These are phyloP conservation scores for Polyploca ridens DNA, from an alignment of 2,888 invertebrate genomes.

Conservation along the genomic window DNA sequence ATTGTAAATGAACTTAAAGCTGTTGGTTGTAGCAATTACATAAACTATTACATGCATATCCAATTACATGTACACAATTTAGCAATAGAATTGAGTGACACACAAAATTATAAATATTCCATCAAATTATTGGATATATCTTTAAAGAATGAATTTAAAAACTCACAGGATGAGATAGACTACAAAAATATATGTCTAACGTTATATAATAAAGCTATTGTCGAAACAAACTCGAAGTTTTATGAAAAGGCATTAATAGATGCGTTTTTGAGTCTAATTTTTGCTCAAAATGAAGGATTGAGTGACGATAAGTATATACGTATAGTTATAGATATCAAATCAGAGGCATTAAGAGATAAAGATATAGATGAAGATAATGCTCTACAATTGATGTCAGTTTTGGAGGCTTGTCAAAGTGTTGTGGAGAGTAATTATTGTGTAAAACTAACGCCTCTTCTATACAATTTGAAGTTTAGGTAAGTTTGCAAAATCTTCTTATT, in stretches of 20 bases:
- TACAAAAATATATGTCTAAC: constrained; percentile 64
- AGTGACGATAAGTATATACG: constrained; percentile 66
- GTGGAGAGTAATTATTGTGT: constrained; percentile 51
- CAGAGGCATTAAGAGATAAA: constrained; percentile 55
- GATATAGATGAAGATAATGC: constrained; percentile 25
- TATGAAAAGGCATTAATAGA: constrained; percentile 58
- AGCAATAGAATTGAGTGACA: constrained; percentile 64
- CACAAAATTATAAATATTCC: constrained; percentile 55
- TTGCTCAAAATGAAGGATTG: constrained; percentile 47
- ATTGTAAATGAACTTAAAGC: constrained; percentile 50
- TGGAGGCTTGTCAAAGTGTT: constrained; percentile 50
- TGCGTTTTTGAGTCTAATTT: constrained; percentile 65
- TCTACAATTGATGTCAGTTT: constrained; percentile 53
- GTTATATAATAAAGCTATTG: constrained; percentile 73
- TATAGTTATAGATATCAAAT: constrained; percentile 71
- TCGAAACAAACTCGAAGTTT: constrained; percentile 61
- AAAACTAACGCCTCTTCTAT: constrained; percentile 52
- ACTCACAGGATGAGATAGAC: constrained; percentile 40
- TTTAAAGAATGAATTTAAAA: constrained; percentile 54
- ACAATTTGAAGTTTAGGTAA: constrained; percentile 61
- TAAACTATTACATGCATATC: constrained; percentile 61
- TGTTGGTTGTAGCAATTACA: constrained; percentile 56
- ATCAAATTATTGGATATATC: constrained; percentile 67
- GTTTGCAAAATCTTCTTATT: constrained; percentile 13
- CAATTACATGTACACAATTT: constrained; percentile 72